A percentile compares a stretch with the other conserved stretches of the same genome.
phyloP scores from a whole-genome alignment of 2,888 invertebrate species.

The Ectropis crepuscularia region DNA sequence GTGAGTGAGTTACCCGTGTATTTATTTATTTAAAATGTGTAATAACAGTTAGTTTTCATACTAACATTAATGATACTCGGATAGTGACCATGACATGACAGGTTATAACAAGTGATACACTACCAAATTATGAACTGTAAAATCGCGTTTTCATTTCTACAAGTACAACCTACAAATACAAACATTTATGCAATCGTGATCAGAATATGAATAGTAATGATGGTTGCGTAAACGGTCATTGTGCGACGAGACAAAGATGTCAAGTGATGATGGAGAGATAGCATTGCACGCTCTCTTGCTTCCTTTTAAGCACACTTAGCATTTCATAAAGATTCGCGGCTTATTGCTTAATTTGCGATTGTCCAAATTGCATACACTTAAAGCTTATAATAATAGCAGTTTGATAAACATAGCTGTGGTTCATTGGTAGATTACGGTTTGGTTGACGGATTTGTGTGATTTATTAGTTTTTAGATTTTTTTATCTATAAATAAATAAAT shows the following conservation, averaged over 20 bases:
- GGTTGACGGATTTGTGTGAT: too few relatives aligned
- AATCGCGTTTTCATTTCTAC: background rate
- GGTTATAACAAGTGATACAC: too few relatives aligned
- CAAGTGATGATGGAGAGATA: slow-evolving; percentile 20
- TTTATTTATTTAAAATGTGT: too few relatives aligned
- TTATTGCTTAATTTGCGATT: slow-evolving; percentile 10
- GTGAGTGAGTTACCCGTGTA: too few relatives aligned
- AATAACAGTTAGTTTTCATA: too few relatives aligned
- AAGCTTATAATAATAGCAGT: background rate
- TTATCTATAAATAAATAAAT: too few relatives aligned
- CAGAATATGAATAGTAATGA: slow-evolving; percentile 27
- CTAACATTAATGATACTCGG: too few relatives aligned
- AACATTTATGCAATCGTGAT: slow-evolving; percentile 25
- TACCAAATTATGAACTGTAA: background rate
- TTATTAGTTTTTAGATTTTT: too few relatives aligned
- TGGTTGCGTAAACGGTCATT: slow-evolving; percentile 27
- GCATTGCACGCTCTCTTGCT: slow-evolving; percentile 13
- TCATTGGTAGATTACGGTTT: too few relatives aligned
- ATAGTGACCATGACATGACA: too few relatives aligned
- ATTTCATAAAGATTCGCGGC: slow-evolving; percentile 11
- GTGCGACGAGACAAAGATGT: slow-evolving; percentile 29
- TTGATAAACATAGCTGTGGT: too few relatives aligned
- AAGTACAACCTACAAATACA: background rate
- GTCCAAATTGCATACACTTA: too few relatives aligned
- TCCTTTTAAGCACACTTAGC: slow-evolving; percentile 18